phyloP scores from a whole-genome alignment of 2,113 vertebrate species.

The Toxostoma redivivum region DNA sequence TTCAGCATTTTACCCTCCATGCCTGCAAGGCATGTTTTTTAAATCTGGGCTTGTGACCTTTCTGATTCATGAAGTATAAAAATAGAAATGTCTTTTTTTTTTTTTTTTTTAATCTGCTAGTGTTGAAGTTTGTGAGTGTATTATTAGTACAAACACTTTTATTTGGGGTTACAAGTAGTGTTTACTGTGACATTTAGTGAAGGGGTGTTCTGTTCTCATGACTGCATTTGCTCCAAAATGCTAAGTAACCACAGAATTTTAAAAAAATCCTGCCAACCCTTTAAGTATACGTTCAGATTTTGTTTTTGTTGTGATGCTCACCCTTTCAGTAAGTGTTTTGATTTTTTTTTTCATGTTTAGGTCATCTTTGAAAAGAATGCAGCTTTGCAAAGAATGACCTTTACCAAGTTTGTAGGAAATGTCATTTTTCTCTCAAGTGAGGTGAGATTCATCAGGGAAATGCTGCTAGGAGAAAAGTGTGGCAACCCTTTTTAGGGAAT shows the following conservation, averaged over 20 bases:
- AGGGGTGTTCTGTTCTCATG: background rate
- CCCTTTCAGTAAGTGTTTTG: background rate
- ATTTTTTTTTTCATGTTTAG: background rate
- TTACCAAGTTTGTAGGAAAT: background rate
- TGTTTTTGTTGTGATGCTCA: background rate
- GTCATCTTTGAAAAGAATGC: background rate
- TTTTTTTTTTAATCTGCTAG: background rate
- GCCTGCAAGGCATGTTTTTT: background rate
- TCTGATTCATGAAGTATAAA: background rate
- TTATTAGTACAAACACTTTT: background rate
- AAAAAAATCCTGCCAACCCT: background rate
- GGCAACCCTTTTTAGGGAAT: background rate
- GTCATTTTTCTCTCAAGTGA: background rate
- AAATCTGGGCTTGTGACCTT: background rate
- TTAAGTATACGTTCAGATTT: background rate
- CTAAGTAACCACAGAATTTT: background rate
- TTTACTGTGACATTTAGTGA: background rate
- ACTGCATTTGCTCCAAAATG: background rate
- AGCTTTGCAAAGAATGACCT: constrained; percentile 11
- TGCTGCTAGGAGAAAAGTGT: background rate
- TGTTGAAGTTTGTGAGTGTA: background rate
- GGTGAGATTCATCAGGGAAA: background rate
- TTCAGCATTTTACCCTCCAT: background rate
- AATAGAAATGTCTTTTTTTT: background rate
- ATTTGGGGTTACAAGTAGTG: background rate